Percentiles rank a stretch among this genome's conserved stretches.
phyloP scores from a whole-genome alignment of 2,113 vertebrate genomes.

The Dasyurus viverrinus region DNA sequence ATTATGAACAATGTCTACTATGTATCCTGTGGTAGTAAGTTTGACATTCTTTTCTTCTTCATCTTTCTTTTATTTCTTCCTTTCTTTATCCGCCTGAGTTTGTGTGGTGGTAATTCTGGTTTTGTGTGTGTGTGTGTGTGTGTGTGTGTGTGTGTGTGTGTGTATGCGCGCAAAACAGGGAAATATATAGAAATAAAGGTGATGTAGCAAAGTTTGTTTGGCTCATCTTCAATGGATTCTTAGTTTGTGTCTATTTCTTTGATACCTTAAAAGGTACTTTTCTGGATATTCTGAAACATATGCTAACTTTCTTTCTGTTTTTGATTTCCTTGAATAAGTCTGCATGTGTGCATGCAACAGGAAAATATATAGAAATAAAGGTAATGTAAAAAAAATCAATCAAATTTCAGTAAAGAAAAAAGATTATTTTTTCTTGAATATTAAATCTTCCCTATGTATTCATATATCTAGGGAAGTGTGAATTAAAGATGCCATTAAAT shows the following conservation, averaged over 20 bases:
- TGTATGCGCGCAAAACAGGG: not conserved
- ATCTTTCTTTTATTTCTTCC: not conserved
- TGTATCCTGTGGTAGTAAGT: not conserved
- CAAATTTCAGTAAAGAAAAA: not conserved
- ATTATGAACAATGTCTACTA: not conserved
- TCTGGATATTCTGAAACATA: not conserved
- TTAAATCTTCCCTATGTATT: not conserved
- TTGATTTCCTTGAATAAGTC: not conserved
- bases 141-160: too few relatives aligned
- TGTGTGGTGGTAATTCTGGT: too few relatives aligned
- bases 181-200: not conserved
- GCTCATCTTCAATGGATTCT: not conserved
- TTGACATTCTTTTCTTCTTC: not conserved
- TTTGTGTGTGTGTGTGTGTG: too few relatives aligned
- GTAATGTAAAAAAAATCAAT: not conserved
- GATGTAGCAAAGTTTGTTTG: not conserved
- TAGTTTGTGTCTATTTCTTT: not conserved
- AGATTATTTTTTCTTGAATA: not conserved
- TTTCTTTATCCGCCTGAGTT: not conserved
- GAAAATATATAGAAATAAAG: not conserved
- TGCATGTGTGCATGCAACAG: not conserved
- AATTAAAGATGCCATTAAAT: not conserved
- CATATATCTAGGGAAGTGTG: not conserved
- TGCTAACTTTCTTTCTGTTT: not conserved
- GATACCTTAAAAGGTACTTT: constrained; percentile 4